Percentiles rank a stretch among this genome's conserved stretches.
These are phyloP conservation scores for Falco cherrug DNA, from an alignment of 2,797 vertebrate species.

Conservation along the genomic window DNA sequence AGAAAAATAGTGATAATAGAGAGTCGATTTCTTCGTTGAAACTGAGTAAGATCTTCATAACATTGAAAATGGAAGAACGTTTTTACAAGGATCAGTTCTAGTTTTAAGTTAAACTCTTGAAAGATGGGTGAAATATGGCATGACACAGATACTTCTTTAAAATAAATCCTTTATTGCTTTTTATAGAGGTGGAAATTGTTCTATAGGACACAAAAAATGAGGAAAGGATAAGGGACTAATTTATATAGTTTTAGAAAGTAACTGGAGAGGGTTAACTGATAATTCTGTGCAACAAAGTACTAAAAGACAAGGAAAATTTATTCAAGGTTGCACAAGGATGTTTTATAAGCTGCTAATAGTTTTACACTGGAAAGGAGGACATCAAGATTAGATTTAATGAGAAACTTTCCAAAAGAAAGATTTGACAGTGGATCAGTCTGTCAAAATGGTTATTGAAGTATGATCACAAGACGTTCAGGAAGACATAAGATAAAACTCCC, in stretches of 20 bases:
- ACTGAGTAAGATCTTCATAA: neutral
- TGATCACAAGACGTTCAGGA: neutral
- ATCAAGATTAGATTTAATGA: neutral
- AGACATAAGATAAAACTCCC: neutral
- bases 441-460: constrained; percentile 13
- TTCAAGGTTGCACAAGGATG: constrained; percentile 2
- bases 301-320: constrained; percentile 16
- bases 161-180: neutral
- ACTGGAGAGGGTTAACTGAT: neutral
- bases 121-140: neutral
- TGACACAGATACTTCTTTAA: neutral
- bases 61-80: neutral
- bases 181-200: neutral
- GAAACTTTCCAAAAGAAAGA: constrained; percentile 11
- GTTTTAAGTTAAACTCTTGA: neutral
- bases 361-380: neutral
- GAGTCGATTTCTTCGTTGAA: neutral
- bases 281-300: neutral
- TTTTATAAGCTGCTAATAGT: constrained; percentile 27
- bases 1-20: neutral
- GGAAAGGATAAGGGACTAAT: neutral
- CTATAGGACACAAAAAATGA: neutral
- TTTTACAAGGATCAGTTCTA: neutral
- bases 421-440: neutral
- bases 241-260: neutral